Base-by-base conservation (phyloP, 1,140 invertebrate species). In the Euglossa dilemma region DNA sequence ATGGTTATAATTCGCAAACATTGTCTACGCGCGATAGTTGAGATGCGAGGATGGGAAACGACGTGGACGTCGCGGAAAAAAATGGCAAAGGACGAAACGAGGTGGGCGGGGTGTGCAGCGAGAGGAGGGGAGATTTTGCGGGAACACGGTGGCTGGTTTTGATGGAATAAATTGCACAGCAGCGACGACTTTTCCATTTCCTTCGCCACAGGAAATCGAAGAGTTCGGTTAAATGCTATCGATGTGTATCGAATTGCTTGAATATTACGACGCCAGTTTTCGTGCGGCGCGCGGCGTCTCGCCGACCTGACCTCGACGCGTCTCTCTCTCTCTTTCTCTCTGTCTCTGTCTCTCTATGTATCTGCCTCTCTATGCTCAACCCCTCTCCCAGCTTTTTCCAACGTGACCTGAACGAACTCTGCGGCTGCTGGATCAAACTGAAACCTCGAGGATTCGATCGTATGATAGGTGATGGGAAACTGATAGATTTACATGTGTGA, bases 151-250 rank as follows among this genome's bases (percentile, higher is more conserved):
- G 57, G 75, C 25, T 57, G 67, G 69, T 28, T 76, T 80, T 73
- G 50, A 20, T 72, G 69, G 86, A 87, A 87, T 87, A 87, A 87
- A 87, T 87, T 87, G 77, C 61, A 64, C 71, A 47, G 63, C 36
- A 47, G 16, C 75, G 54, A 45, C 50, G 82, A 82, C 85, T 89
- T 87, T 90, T 82, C 83, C 75, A 87, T 90, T 90, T 89, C 86
- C 89, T 61, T 69, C 80, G 72, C 47, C 69, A 25, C 25, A 67
- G 74, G 81, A 84, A 86, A 88, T 81, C 73, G 78, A 84, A 84
- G 72, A 80, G 80, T 54, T 78, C 66, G 81, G 66, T 77, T 83
- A 83, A 83, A 83, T 83, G 74, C 54, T 87, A 87, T 87, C 85
- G 83, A 84, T 78, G 81, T 76, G 80, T 83, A 83, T 87, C 83